Evolutionary conservation across 2,113 vertebrate species (phyloP).

Genomic region (Mus musculus): GRCm39 chr6:24453001-24453500

Average conservation of each 20-base stretch:
- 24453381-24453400: neutral
- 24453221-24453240: neutral
- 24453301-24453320: neutral
- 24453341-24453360: neutral
- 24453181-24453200: neutral
- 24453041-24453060: neutral
- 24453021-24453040: neutral
- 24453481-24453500: neutral
- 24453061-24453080: neutral
- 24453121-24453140: neutral
- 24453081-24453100: neutral
- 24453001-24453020: neutral
- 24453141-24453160: neutral
- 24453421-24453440: conserved; percentile 39
- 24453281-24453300: neutral
- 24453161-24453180: neutral
- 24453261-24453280: conserved; percentile 26
- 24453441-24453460: neutral
- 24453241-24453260: neutral
- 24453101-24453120: neutral
- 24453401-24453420: neutral
- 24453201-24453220: neutral
- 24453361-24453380: neutral
- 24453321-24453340: neutral
- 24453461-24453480: neutral